Evolutionary conservation across 2,888 invertebrate genomes (phyloP).

Genomic region (Xanthia icteritia): DNA sequence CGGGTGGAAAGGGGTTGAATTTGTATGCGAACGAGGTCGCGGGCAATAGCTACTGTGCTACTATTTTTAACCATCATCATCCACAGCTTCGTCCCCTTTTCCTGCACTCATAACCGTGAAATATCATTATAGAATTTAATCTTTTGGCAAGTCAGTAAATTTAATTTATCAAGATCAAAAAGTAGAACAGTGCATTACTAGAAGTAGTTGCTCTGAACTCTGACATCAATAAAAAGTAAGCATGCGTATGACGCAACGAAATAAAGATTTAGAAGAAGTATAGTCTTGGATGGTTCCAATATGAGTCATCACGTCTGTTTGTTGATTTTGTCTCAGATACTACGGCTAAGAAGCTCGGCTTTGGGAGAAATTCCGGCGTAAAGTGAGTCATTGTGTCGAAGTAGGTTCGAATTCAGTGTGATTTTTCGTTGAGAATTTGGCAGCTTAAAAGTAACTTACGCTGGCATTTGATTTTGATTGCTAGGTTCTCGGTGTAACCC

Average conservation of each 20-base stretch:
- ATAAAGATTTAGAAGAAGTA: constrained; percentile 47
- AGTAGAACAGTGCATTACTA: constrained; percentile 45
- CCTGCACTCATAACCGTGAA: neutral
- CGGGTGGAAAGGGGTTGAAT: constrained; percentile 4
- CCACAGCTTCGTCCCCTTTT: neutral
- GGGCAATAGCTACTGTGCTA: neutral
- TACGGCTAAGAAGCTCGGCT: constrained; percentile 25
- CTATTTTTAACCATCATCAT: constrained; percentile 3
- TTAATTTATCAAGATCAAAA: constrained; percentile 24
- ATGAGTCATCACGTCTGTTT: constrained; percentile 61
- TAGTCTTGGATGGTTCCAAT: constrained; percentile 31
- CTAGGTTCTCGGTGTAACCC: constrained; percentile 7
- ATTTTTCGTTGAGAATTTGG: constrained; percentile 16
- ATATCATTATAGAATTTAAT: constrained; percentile 6
- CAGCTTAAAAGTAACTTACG: constrained; percentile 16
- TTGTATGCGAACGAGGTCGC: constrained; percentile 33
- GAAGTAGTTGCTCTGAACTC: constrained; percentile 68
- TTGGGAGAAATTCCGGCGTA: constrained; percentile 21
- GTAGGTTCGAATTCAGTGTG: neutral
- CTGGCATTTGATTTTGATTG: constrained; percentile 33
- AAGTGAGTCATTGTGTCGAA: constrained; percentile 48
- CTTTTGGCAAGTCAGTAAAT: neutral
- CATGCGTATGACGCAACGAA: constrained; percentile 77
- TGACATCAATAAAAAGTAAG: constrained; percentile 73
- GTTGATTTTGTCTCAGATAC: constrained; percentile 54